These are phyloP conservation scores for Lonchura striata DNA, from an alignment of 2,113 vertebrate genomes.

Conservation along the genomic window DNA sequence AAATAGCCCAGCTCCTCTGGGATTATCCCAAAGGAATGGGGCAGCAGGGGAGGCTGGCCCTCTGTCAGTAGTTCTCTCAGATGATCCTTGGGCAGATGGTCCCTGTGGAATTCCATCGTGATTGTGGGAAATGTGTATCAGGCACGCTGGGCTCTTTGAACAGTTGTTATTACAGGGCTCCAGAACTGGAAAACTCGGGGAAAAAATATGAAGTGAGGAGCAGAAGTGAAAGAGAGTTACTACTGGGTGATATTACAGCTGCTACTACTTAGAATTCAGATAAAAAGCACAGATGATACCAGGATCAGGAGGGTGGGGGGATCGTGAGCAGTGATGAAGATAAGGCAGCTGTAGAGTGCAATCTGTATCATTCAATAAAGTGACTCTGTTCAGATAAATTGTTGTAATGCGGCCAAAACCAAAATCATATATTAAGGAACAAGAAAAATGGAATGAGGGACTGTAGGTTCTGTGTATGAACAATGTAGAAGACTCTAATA, in stretches of 20 bases:
- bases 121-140: neutral
- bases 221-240: neutral
- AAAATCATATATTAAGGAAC: neutral
- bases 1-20: neutral
- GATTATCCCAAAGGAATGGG: neutral
- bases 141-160: neutral
- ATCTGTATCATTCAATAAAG: neutral
- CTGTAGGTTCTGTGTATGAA: neutral
- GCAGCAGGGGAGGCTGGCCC: neutral
- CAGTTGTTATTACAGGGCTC: neutral
- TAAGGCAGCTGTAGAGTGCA: neutral
- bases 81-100: neutral
- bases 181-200: neutral
- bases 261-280: neutral
- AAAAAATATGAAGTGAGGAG: neutral
- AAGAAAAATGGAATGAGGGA: neutral
- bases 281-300: neutral
- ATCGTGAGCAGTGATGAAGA: neutral
- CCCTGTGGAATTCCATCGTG: neutral
- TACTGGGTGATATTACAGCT: slow-evolving; percentile 3
- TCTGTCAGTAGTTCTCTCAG: neutral
- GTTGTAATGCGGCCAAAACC: slow-evolving; percentile 17
- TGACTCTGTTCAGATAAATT: neutral
- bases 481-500: neutral
- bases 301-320: neutral